phyloP scores from a whole-genome alignment of 35 echinoderm and acorn worm genomes.

The Diadema setosum region DNA sequence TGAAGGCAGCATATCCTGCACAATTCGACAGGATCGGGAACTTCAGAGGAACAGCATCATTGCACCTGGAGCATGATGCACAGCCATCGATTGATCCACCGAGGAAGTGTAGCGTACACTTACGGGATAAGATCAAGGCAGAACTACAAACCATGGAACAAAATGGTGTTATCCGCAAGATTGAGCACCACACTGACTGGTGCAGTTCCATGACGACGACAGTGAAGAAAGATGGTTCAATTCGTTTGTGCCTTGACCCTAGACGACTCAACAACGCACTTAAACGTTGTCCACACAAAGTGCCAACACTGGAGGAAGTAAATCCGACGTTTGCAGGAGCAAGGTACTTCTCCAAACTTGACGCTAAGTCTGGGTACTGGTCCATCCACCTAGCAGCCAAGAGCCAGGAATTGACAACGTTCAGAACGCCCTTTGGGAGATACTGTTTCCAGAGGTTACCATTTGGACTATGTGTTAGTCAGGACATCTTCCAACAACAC shows the following conservation, averaged over 20 bases:
- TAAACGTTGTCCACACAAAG: constrained; percentile 54
- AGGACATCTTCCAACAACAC: constrained; percentile 13
- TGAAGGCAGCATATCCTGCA: too few relatives aligned
- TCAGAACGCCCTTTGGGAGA: constrained; percentile 46
- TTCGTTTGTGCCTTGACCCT: constrained; percentile 54
- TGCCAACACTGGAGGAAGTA: constrained; percentile 37
- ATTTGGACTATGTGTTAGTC: constrained; percentile 43
- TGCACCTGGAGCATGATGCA: too few relatives aligned
- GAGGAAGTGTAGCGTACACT: too few relatives aligned
- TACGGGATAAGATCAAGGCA: too few relatives aligned
- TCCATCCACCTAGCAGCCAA: background rate
- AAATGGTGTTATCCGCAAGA: constrained; percentile 11
- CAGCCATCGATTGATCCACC: too few relatives aligned
- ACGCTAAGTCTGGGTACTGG: constrained; percentile 60
- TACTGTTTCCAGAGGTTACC: too few relatives aligned
- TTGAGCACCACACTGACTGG: too few relatives aligned
- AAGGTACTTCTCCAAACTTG: constrained; percentile 51
- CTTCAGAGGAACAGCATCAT: too few relatives aligned
- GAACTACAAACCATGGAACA: too few relatives aligned
- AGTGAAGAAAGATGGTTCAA: constrained; percentile 35
- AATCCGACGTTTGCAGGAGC: background rate
- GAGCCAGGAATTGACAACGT: constrained; percentile 44
- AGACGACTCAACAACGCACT: constrained; percentile 52
- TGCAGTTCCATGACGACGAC: constrained; percentile 11
- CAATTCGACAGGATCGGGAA: too few relatives aligned